Percentiles rank a stretch among this genome's conserved stretches.
Conservation (phyloP, 2,888 invertebrate species). For the Brachyptera putata region DNA sequence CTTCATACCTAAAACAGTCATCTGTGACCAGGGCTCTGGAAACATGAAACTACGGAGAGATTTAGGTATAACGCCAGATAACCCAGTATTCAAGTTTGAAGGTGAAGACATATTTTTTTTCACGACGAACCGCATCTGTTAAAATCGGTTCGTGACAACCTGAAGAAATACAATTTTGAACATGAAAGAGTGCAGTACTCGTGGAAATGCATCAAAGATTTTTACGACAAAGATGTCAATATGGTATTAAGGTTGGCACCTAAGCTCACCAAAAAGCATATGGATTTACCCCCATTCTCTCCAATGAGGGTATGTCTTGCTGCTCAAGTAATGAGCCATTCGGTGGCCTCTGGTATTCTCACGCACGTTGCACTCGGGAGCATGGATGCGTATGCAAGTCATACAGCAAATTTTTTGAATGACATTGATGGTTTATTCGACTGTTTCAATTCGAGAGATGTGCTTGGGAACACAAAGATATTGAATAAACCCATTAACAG, state of each 20-base stretch:
- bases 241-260: slow-evolving; percentile 19
- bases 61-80: background rate
- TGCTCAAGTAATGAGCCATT: slow-evolving; percentile 19
- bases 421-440: slow-evolving; percentile 19
- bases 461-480: background rate
- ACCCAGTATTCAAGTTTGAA: background rate
- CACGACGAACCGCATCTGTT: slow-evolving; percentile 18
- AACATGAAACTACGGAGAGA: slow-evolving; percentile 6
- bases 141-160: slow-evolving; percentile 22
- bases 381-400: slow-evolving; percentile 3
- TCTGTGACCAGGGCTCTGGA: slow-evolving; percentile 9
- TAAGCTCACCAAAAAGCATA: slow-evolving; percentile 13
- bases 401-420: slow-evolving; percentile 16
- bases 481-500: background rate
- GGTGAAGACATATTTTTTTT: background rate
- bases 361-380: slow-evolving; percentile 7
- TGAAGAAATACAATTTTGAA: slow-evolving; percentile 10
- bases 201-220: background rate
- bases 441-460: slow-evolving; percentile 6
- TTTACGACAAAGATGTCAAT: slow-evolving; percentile 20
- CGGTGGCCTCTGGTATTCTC: slow-evolving; percentile 7
- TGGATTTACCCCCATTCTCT: slow-evolving; percentile 13
- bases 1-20: slow-evolving; percentile 18
- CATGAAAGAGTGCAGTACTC: background rate
- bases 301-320: slow-evolving; percentile 16